Evolutionary conservation across 2,888 invertebrate species (phyloP).

Genomic region (Sceliomorpha sp.): DNA sequence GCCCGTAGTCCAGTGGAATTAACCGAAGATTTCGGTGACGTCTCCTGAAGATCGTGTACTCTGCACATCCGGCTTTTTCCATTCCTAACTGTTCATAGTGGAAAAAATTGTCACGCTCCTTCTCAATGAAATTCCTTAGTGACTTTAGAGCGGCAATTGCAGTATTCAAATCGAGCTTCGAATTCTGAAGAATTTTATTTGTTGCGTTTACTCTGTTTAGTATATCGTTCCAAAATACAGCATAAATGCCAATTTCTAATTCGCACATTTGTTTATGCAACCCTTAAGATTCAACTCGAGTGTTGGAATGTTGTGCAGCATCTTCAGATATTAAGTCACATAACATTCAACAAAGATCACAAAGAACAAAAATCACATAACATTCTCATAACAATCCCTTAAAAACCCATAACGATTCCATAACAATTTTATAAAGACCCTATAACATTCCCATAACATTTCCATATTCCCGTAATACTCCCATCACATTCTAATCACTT

Average conservation of each 20-base stretch:
- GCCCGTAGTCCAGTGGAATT: conserved; percentile 35
- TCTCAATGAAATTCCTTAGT: conserved; percentile 22
- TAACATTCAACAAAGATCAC: too few species aligned
- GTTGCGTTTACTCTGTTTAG: conserved; percentile 31
- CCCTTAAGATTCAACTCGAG: conserved; percentile 34
- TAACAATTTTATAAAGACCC: too few species aligned
- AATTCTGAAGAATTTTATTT: conserved; percentile 27
- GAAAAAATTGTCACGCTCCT: conserved; percentile 25
- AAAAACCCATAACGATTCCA: too few species aligned
- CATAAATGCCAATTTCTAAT: conserved; percentile 43
- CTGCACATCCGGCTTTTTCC: conserved; percentile 24
- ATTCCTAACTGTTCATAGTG: conserved; percentile 20
- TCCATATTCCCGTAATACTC: too few species aligned
- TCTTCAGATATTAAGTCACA: conserved; percentile 17
- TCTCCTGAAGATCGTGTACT: conserved; percentile 30
- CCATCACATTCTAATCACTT: too few species aligned
- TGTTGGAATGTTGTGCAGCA: conserved; percentile 40
- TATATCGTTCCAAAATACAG: conserved; percentile 43
- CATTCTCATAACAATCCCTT: too few species aligned
- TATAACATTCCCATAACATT: too few species aligned
- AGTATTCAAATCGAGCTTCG: conserved; percentile 32
- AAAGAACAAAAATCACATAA: too few species aligned
- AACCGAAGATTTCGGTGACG: conserved; percentile 36
- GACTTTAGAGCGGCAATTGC: conserved; percentile 23
- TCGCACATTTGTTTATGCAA: conserved; percentile 30